Conservation (phyloP, 2,113 vertebrate species). For the Ciconia stormi region DNA sequence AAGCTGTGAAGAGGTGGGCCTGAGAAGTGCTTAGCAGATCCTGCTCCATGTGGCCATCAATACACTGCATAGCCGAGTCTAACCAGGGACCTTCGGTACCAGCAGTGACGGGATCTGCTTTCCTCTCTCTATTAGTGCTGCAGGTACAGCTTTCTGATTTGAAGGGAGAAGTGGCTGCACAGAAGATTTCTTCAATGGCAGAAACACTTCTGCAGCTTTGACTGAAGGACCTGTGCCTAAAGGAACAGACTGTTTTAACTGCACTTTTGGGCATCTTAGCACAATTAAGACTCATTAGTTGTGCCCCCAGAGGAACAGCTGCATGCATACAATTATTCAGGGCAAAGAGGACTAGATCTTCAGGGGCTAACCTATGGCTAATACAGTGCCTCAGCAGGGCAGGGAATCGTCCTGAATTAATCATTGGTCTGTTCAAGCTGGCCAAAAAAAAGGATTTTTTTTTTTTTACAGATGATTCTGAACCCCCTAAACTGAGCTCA, state of each 20-base stretch:
- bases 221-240: not conserved
- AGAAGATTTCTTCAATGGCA: not conserved
- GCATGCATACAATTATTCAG: not conserved
- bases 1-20: not conserved
- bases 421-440: not conserved
- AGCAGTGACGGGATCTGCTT: not conserved
- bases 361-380: not conserved
- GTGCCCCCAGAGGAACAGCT: not conserved
- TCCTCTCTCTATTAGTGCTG: not conserved
- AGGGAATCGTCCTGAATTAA: not conserved
- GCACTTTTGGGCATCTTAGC: not conserved
- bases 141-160: not conserved
- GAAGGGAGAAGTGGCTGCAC: not conserved
- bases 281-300: not conserved
- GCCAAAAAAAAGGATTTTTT: not conserved
- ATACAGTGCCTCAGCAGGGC: not conserved
- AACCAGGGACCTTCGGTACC: not conserved
- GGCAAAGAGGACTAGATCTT: not conserved
- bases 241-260: not conserved
- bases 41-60: not conserved
- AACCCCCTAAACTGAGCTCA: not conserved
- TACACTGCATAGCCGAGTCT: accelerated
- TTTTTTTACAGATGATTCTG: not conserved
- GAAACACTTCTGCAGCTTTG: not conserved
- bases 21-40: not conserved